These are phyloP conservation scores for Steatocranus sp. DNA, from an alignment of 2,797 vertebrate species.

Conservation along the genomic window DNA sequence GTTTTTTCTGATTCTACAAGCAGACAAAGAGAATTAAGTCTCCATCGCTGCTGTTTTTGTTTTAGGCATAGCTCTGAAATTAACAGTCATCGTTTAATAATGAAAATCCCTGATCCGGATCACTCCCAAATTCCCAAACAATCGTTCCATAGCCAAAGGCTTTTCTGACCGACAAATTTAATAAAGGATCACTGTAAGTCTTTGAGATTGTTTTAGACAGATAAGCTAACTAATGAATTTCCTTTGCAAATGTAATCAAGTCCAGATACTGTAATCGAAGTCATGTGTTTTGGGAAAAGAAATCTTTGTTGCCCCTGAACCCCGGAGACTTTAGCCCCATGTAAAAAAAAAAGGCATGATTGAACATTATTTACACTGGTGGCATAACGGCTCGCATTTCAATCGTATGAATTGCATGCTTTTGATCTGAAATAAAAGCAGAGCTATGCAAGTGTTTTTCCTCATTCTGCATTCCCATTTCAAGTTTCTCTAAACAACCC, in stretches of 20 bases:
- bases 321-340: background rate
- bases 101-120: conserved; percentile 35
- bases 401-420: background rate
- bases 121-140: conserved; percentile 28
- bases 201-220: conserved; percentile 25
- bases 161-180: conserved; percentile 21
- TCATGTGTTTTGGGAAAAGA: too few relatives aligned
- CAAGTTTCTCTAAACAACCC: background rate
- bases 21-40: background rate
- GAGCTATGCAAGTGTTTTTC: background rate
- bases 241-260: conserved; percentile 8
- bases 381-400: background rate
- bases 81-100: conserved; percentile 41
- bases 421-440: background rate
- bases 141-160: conserved; percentile 7
- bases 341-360: background rate
- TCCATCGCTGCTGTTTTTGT: background rate
- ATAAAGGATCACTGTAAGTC: conserved; percentile 14
- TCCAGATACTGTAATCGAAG: background rate
- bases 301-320: background rate
- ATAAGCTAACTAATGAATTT: conserved; percentile 40
- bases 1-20: background rate
- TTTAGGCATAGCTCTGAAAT: conserved; percentile 1
- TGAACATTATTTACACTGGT: background rate
- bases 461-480: background rate